These are phyloP conservation scores for Channa argus DNA, from an alignment of 2,113 vertebrate species.

Conservation along the genomic window DNA sequence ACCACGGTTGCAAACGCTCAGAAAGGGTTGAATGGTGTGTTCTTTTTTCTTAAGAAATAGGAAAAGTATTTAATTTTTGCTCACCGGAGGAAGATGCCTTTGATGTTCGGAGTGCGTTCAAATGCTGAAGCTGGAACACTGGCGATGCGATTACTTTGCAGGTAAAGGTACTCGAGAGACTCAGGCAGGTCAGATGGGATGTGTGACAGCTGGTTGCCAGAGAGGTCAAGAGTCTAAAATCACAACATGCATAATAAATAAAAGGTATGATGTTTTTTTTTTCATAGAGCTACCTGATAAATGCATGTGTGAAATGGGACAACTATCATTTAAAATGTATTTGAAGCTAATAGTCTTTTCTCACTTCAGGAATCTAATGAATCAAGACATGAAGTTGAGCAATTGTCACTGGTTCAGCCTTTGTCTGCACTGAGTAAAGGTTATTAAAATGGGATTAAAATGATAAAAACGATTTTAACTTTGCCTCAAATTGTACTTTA, in stretches of 20 bases:
- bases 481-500: too few species aligned
- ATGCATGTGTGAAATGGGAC: background rate
- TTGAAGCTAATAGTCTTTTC: background rate
- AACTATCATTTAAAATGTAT: background rate
- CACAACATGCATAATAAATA: slow-evolving; percentile 18
- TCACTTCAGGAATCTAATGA: too few species aligned
- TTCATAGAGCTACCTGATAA: background rate
- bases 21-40: too few species aligned
- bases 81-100: slow-evolving; percentile 95
- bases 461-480: too few species aligned
- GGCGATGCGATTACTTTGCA: slow-evolving; percentile 94
- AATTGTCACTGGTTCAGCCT: too few species aligned
- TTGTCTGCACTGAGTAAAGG: too few species aligned
- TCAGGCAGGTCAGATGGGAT: slow-evolving; percentile 91
- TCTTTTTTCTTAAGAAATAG: too few species aligned
- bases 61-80: background rate
- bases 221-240: slow-evolving; percentile 91
- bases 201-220: slow-evolving; percentile 91
- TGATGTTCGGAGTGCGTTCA: slow-evolving; percentile 93
- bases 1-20: background rate
- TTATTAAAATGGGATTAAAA: too few species aligned
- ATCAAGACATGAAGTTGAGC: too few species aligned
- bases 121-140: slow-evolving; percentile 88
- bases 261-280: background rate
- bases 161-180: slow-evolving; percentile 93